Base-by-base conservation (phyloP, 2,888 invertebrate genomes). In the Drosophila demipolita region DNA sequence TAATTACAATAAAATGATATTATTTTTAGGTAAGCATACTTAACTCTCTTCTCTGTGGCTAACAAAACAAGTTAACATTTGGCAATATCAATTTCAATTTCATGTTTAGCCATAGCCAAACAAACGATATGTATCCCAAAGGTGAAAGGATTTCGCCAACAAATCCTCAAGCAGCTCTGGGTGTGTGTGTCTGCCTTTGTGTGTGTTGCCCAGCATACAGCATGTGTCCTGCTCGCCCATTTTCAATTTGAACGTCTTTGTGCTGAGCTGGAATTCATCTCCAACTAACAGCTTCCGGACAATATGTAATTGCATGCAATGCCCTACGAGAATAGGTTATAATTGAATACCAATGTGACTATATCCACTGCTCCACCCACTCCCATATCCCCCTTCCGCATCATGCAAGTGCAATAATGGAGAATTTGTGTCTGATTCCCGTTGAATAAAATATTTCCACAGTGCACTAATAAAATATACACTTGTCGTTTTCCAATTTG, bases 401-500 rank as follows among this genome's bases (percentile, higher is more conserved):
- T 61, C 40, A 42, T 48, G 54, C 26, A 52, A 54, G 26, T 49
- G 58, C 73, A 60, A 11, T 48, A 55, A 48, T 63, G 63, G 38
- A 26, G 33, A 79, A 76, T 79, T 74, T 67, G 79, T 76, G 59
- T 67, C 36, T 66, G 59, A 38, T 29, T 11, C 15, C 32, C 52
- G 58, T 54, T 78, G 66, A 78, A 45, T 61, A 62, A 78, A 78
- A 59, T 62, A 66, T 58, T 26, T 60, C 35, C 29, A 40, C 54
- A 45, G 45, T 57, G 75, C 55, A 70, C 20, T 38, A 67, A 73
- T 73, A 89, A 65, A 65, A 81, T 42, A 82, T 29, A 61, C 70
- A 69, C 73, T 83, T 73, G 49, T 87, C 71, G 71, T 87, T 79
- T 87, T 88, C 90, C 88, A 89, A 88, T 89, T 84, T 89, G 90